phyloP scores from a whole-genome alignment of 2,113 vertebrate genomes.

The Gnathonemus longibarbis region DNA sequence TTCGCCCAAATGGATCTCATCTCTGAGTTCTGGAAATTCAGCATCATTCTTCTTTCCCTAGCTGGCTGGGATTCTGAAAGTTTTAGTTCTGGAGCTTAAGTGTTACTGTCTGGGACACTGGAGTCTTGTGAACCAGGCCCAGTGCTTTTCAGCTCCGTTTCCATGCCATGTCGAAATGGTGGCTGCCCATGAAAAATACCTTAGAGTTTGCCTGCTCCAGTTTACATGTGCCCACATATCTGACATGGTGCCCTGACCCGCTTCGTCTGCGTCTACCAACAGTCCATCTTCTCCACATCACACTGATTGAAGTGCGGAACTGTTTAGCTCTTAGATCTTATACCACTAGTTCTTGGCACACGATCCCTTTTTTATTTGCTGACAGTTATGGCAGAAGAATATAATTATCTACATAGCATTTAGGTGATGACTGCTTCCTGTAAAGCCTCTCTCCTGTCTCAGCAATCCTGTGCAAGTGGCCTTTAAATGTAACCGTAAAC shows the following conservation, averaged over 20 bases:
- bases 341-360: background rate
- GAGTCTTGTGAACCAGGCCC: background rate
- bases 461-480: background rate
- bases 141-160: background rate
- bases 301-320: background rate
- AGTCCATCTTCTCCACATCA: background rate
- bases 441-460: background rate
- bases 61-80: background rate
- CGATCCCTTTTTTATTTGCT: background rate
- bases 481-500: slow-evolving; percentile 8
- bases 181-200: background rate
- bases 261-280: background rate
- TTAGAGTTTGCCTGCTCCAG: background rate
- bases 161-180: background rate
- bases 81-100: background rate
- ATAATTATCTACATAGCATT: slow-evolving; percentile 1
- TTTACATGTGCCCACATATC: background rate
- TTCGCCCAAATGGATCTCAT: background rate
- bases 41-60: background rate
- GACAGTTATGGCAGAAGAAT: slow-evolving; percentile 7
- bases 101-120: background rate
- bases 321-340: background rate
- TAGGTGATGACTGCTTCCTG: background rate
- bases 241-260: background rate
- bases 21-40: background rate